Evolutionary conservation across 2,113 vertebrate genomes (phyloP).

Genomic region (Melospiza georgiana): DNA sequence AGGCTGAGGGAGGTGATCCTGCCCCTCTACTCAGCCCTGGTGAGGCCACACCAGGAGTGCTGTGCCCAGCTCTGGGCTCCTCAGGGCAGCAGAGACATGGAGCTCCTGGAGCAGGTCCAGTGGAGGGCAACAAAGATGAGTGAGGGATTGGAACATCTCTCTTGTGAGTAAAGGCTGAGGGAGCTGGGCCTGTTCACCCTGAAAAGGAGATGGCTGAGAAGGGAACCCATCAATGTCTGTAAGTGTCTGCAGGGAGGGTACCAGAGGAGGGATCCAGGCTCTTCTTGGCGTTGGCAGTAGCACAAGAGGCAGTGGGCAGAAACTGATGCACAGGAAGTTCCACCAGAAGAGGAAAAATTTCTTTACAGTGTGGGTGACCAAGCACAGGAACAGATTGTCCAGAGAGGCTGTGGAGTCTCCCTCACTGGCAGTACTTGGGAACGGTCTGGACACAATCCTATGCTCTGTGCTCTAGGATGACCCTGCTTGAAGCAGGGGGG

Average conservation of each 20-base stretch:
- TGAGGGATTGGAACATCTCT: no score
- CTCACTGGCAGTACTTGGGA: not conserved
- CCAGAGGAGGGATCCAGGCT: not conserved
- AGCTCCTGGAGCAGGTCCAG: no score
- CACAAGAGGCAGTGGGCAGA: not conserved
- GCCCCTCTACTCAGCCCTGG: no score
- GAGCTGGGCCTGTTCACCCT: fast-evolving
- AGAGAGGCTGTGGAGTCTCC: not conserved
- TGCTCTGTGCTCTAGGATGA: no score
- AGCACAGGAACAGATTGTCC: not conserved
- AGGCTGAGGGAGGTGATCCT: no score
- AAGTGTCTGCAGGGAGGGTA: not conserved
- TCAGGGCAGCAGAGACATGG: no score
- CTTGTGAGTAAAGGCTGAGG: no score
- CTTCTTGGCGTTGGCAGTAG: not conserved
- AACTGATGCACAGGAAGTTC: not conserved
- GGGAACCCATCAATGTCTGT: not conserved
- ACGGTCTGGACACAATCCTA: fast-evolving
- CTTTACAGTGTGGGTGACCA: not conserved
- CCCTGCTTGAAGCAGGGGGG: not conserved
- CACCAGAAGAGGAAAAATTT: not conserved
- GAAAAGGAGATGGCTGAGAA: fast-evolving
- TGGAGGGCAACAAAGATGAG: no score
- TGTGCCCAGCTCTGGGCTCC: no score
- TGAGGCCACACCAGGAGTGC: no score